A percentile compares a stretch with the other conserved stretches of the same genome.
Conservation (phyloP, 2,888 invertebrate genomes). For the Pyrocoelia pectoralis region DNA sequence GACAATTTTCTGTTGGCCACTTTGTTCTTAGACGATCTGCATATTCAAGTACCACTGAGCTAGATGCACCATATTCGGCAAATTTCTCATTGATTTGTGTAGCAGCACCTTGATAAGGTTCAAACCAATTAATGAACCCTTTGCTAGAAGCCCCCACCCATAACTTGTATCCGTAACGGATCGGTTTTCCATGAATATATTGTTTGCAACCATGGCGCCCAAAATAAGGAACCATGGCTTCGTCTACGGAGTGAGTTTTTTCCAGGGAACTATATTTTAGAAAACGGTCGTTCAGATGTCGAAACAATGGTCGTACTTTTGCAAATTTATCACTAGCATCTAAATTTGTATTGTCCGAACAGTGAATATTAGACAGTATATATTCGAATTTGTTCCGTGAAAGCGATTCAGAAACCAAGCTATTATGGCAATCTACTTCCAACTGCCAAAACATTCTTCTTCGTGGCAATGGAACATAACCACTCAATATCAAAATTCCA, state of each 20-base stretch:
- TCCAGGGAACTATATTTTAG: not conserved
- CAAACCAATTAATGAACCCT: constrained; percentile 22
- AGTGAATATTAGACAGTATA: constrained; percentile 39
- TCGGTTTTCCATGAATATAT: constrained; percentile 44
- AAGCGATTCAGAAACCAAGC: constrained; percentile 39
- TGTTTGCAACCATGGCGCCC: constrained; percentile 44
- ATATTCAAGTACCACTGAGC: not conserved
- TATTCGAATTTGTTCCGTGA: constrained; percentile 43
- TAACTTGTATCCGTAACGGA: constrained; percentile 40
- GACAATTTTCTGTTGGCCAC: not conserved
- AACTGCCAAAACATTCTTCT: constrained; percentile 44
- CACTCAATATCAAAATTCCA: constrained; percentile 42
- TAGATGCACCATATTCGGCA: constrained; percentile 5
- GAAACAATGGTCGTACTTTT: constrained; percentile 42
- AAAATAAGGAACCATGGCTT: constrained; percentile 31
- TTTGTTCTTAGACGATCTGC: constrained; percentile 6
- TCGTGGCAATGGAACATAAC: constrained; percentile 40
- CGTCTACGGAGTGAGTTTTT: constrained; percentile 33
- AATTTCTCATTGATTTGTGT: not conserved
- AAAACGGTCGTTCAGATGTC: constrained; percentile 36
- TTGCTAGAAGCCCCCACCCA: constrained; percentile 39
- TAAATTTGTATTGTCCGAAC: constrained; percentile 28
- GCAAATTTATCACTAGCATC: constrained; percentile 40
- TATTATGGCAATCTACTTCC: constrained; percentile 38
- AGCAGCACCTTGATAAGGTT: constrained; percentile 26